Evolutionary conservation across 1,140 invertebrate species (phyloP), one percentile per base, ranked within the genome.

Genomic region (Cotesia chilonis): DNA sequence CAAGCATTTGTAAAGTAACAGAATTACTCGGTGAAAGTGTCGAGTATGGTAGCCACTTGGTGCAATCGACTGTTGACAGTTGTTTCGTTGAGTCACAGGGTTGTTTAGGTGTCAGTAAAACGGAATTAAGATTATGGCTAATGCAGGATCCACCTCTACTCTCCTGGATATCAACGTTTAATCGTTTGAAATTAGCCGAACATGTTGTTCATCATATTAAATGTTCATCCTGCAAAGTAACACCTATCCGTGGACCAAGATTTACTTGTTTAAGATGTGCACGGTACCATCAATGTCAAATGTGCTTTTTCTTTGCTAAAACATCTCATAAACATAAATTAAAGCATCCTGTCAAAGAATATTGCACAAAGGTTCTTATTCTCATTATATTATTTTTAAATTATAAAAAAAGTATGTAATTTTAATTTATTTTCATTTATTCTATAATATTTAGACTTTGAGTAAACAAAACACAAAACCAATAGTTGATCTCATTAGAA

Each of bases 201-300:
- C 80, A 87, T 70, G 89, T 90, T 69, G 76, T 86, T 47, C 90
- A 91, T 76, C 85, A 87, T 71, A 82, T 90, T 20, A 88, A 87
- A 75, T 91, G 90, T 82, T 86, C 87, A 14, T 85, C 87, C 3
- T 91, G 90, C 77, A 88, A 89, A 80, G 78, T 81, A 55, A 84
- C 84, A 41, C 87, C 90, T 4, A 83, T 91, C 61, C 83, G 86
- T 75, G 90, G 90, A 35, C 82, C 90, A 9, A 82, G 89, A 73
- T 95, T 95, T 83, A 89, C 91, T 47, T 95, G 94, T 83, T 81
- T 94, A 72, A 89, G 89, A 76, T 94, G 93, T 79, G 90, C 94
- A 73, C 91, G 91, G 74, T 94, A 92, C 83, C 92, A 95, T 85
- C 89, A 94, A 72, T 95, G 94, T 81, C 94, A 95, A 81, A 90